Conservation (phyloP, 2,797 vertebrate genomes). For the Otus scops region DNA sequence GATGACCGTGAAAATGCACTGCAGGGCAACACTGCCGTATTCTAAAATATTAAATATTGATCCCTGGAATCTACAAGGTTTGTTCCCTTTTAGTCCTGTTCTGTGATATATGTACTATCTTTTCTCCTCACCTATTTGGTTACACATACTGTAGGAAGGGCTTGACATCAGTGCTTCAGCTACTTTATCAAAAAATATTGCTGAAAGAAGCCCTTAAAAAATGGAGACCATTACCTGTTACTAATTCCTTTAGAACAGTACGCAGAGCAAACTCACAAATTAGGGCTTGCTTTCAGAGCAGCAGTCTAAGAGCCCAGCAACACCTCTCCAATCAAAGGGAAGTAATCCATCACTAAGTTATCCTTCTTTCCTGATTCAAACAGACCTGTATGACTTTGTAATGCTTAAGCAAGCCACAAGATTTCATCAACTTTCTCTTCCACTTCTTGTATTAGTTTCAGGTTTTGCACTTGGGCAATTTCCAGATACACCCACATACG, state of each 20-base stretch:
- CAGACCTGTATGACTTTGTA: background rate
- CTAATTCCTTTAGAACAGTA: background rate
- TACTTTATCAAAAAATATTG: background rate
- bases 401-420: background rate
- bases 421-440: background rate
- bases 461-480: background rate
- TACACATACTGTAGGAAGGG: background rate
- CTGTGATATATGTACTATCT: background rate
- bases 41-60: slow-evolving; percentile 12
- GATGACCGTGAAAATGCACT: background rate
- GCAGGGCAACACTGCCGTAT: background rate
- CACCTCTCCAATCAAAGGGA: background rate
- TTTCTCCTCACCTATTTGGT: background rate
- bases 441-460: background rate
- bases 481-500: background rate
- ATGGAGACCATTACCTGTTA: background rate
- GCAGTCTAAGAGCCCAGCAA: background rate
- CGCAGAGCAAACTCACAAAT: background rate
- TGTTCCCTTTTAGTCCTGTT: background rate
- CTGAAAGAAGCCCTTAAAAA: background rate
- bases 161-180: background rate
- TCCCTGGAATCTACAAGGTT: background rate
- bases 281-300: background rate
- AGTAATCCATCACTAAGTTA: background rate
- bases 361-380: background rate